phyloP scores from a whole-genome alignment of 2,113 vertebrate species.

The Toxostoma redivivum region DNA sequence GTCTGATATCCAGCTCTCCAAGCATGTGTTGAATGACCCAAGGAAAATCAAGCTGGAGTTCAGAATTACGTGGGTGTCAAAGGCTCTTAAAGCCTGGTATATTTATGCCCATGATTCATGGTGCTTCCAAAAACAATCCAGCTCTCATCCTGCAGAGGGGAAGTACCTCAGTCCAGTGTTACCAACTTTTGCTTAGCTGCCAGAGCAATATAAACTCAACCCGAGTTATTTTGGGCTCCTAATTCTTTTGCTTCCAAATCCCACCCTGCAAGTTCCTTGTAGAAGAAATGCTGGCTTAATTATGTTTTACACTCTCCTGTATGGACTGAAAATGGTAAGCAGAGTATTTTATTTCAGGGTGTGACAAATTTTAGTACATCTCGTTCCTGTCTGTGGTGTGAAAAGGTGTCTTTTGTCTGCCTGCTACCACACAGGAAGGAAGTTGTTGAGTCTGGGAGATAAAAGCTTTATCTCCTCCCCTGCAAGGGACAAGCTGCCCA shows the following conservation, averaged over 20 bases:
- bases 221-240: background rate
- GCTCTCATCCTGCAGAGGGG: background rate
- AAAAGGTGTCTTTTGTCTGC: constrained; percentile 11
- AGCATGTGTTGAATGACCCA: background rate
- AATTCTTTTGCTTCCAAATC: background rate
- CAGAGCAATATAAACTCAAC: background rate
- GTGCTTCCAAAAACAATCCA: constrained; percentile 2
- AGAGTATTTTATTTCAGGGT: background rate
- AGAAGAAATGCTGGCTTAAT: background rate
- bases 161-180: background rate
- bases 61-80: background rate
- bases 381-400: background rate
- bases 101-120: background rate
- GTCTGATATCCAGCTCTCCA: accelerated
- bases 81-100: constrained; percentile 9
- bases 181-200: background rate
- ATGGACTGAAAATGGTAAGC: background rate
- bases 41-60: background rate
- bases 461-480: background rate
- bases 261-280: background rate
- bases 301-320: background rate
- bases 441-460: constrained; percentile 28
- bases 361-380: background rate
- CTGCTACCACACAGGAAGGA: background rate
- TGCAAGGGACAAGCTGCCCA: background rate